Percentiles rank a stretch among this genome's conserved stretches.
Conservation (phyloP, 1,140 invertebrate species). For the Ylistrum balloti region DNA sequence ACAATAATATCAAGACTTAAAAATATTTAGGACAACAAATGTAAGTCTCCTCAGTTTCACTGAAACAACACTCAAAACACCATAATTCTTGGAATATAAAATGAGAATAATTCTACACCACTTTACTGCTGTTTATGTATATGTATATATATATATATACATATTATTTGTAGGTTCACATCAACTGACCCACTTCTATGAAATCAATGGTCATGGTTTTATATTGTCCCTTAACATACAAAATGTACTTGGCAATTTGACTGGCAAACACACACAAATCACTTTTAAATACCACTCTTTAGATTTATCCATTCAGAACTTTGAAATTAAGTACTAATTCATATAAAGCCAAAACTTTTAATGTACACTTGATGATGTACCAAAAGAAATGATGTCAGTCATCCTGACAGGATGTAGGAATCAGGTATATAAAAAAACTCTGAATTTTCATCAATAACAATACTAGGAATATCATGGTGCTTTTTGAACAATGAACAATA, state of each 20-base stretch:
- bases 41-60: slow-evolving; percentile 16
- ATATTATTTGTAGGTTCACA: neutral
- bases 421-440: neutral
- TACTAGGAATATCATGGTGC: neutral
- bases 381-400: neutral
- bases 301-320: neutral
- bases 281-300: neutral
- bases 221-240: neutral
- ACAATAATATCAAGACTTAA: neutral
- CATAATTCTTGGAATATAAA: neutral
- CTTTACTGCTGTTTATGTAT: neutral
- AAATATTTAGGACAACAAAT: neutral
- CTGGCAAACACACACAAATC: neutral
- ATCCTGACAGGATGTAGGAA: neutral
- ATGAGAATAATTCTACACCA: neutral
- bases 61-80: neutral
- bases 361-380: too few relatives aligned
- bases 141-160: neutral
- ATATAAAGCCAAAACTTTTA: neutral
- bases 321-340: neutral
- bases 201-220: neutral
- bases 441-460: neutral
- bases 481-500: neutral
- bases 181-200: neutral
- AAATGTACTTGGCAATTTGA: neutral